A percentile compares a stretch with the other conserved stretches of the same genome.
Evolutionary conservation across 2,797 vertebrate genomes (phyloP).

Genomic region (Gorsachius magnificus): DNA sequence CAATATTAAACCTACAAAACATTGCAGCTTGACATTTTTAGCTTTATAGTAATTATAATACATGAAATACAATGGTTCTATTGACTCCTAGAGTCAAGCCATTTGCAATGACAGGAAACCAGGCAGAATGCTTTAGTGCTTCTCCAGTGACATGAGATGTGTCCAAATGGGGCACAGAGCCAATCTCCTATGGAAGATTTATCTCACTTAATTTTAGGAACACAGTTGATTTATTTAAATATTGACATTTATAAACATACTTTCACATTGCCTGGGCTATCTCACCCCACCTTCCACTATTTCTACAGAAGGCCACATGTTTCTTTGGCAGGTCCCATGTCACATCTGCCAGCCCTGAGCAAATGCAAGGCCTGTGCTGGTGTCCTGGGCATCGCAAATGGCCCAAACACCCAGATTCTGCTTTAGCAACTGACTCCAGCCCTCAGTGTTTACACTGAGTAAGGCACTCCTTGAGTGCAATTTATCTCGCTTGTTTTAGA

Average conservation of each 20-base stretch:
- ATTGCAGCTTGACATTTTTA: background rate
- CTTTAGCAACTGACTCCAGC: background rate
- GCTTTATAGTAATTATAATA: background rate
- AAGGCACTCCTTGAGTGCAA: background rate
- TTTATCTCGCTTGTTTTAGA: background rate
- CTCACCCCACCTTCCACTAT: background rate
- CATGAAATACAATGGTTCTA: background rate
- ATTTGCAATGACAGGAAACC: background rate
- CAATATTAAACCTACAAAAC: background rate
- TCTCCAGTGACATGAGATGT: background rate
- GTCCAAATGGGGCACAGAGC: background rate
- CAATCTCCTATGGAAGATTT: background rate
- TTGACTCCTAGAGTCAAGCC: background rate
- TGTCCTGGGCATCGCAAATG: background rate
- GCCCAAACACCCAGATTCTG: background rate
- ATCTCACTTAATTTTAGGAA: background rate
- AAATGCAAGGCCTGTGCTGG: background rate
- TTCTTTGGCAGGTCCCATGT: background rate
- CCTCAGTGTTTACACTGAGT: background rate
- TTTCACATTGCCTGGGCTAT: background rate
- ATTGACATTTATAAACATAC: background rate
- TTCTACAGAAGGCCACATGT: background rate
- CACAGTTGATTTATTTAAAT: background rate
- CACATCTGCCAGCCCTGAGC: background rate
- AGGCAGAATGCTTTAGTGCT: background rate